Base-by-base conservation (phyloP, 2,113 vertebrate species). In the Sinocyclocheilus rhinocerous region DNA sequence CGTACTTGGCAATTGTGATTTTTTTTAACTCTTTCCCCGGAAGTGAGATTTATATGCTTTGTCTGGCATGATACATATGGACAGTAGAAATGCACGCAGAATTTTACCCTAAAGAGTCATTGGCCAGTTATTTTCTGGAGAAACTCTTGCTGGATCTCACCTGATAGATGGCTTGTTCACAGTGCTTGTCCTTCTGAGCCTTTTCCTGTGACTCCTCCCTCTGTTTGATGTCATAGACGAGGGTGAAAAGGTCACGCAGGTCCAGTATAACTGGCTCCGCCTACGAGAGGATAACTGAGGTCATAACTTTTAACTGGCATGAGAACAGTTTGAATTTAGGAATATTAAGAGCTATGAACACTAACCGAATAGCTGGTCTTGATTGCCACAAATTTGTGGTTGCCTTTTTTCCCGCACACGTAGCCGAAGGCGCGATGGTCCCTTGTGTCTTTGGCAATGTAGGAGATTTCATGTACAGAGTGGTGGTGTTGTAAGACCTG, bases 111-210 rank as follows among this genome's bases (percentile, higher is more conserved):
- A 69, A 36, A 69, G 7, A 36, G 16, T 69, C 6, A 36, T 9
- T 9, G 33, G 29, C 33, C 20, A 36, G 9, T 20, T 11, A 20
- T 70, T 8, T 55, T 42, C 4, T 45, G 13, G 55, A 69, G 61
- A 65, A 22, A 55, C 1, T 18, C 55, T 20, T 7, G 55, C 55
- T 52, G 50, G 50, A 4, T 52, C 4, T 55, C 96, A 99, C 98
- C 98, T 99, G 98, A 94, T 99, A 99, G 90, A 99, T 96, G 0
- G 97, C 97, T 92, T 99, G 98, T 90, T 99, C 97, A 84, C 97
- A 98, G 90, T 99, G 98, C 91, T 99, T 99, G 92, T 98, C 97
- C 93, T 98, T 99, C 93, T 98, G 97, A 89, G 97, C 96, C 93
- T 99, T 99, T 94, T 98, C 98, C 94, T 99, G 97, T 93, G 97